Conservation (phyloP, 1,140 invertebrate species). For the Berghia stephanieae region DNA sequence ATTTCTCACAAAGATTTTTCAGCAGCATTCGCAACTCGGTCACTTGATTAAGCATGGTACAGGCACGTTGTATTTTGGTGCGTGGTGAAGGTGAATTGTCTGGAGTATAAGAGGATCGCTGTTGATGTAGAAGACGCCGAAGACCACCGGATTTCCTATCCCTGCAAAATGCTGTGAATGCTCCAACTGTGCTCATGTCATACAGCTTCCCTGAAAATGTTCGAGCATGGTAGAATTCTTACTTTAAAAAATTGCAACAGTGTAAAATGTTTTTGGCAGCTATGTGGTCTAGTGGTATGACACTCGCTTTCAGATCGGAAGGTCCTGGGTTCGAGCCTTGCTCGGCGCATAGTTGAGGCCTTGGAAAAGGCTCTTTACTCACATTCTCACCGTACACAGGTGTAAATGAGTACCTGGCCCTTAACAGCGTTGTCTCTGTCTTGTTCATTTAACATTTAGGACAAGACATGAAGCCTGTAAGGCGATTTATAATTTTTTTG, state of each 20-base stretch:
- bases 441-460: too few relatives aligned
- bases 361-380: too few relatives aligned
- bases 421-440: too few relatives aligned
- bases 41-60: conserved; percentile 51
- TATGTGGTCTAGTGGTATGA: too few relatives aligned
- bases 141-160: conserved; percentile 87
- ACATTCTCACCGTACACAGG: too few relatives aligned
- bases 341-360: too few relatives aligned
- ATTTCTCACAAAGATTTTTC: background rate
- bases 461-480: too few relatives aligned
- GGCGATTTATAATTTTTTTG: too few relatives aligned
- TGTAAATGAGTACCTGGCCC: too few relatives aligned
- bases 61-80: conserved; percentile 52
- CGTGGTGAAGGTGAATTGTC: conserved; percentile 44
- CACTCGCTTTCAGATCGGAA: too few relatives aligned
- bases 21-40: conserved; percentile 42
- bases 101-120: conserved; percentile 73
- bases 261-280: background rate
- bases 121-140: conserved; percentile 82
- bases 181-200: conserved; percentile 89
- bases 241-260: background rate
- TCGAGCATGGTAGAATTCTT: background rate
- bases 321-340: too few relatives aligned
- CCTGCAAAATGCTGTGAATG: conserved; percentile 88
- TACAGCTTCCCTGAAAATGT: conserved; percentile 80